These are phyloP conservation scores for Platichthys stellatus DNA, from an alignment of 2,113 vertebrate genomes.

Conservation along the genomic window DNA sequence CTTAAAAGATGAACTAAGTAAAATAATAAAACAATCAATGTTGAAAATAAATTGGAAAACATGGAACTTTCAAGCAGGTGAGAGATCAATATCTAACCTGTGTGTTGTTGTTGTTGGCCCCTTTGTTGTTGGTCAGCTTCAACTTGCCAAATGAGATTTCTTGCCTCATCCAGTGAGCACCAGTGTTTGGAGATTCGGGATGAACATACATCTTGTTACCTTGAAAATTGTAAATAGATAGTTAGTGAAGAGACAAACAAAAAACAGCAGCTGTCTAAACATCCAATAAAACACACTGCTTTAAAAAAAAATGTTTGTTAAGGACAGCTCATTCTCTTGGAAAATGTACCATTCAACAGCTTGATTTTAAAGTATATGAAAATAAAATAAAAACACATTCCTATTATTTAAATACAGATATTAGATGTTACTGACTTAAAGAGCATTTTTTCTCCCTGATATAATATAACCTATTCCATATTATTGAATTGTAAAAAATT, in stretches of 20 bases:
- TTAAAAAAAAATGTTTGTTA: neutral
- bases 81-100: constrained; percentile 84
- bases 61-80: neutral
- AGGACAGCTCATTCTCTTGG: neutral
- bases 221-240: constrained; percentile 52
- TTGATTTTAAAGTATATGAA: neutral
- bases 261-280: neutral
- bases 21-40: neutral
- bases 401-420: neutral
- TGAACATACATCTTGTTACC: constrained; percentile 98
- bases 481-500: neutral
- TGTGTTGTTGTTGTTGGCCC: constrained; percentile 96
- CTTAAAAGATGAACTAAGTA: neutral
- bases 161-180: constrained; percentile 99
- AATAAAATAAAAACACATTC: neutral
- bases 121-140: constrained; percentile 99
- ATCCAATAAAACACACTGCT: no score
- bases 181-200: constrained; percentile 97
- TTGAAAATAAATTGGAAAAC: neutral
- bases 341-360: neutral
- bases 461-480: neutral
- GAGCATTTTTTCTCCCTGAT: no score
- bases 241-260: neutral
- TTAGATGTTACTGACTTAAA: neutral
- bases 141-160: constrained; percentile 99